A percentile compares a stretch with the other conserved stretches of the same genome.
Conservation (phyloP, 37 sponge, comb jelly and placozoan species). For the Tethya wilhelma region DNA sequence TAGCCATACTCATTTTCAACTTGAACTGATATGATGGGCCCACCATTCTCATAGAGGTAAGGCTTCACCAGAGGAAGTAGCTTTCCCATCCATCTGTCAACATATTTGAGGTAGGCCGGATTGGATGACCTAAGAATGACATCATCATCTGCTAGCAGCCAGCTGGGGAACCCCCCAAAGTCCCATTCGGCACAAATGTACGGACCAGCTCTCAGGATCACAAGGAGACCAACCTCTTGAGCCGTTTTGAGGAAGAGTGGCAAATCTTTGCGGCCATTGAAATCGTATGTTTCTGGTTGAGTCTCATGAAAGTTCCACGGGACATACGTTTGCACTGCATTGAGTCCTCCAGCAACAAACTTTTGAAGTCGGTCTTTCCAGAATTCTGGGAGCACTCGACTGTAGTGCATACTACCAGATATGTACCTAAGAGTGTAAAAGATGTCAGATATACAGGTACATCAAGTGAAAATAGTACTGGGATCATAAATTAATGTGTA, state of each 20-base stretch:
- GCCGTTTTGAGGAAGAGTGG: constrained; percentile 75
- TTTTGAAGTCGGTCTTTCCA: constrained; percentile 89
- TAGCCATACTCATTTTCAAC: constrained; percentile 99
- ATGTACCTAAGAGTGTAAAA: constrained; percentile 63
- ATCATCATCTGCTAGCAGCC: constrained; percentile 80
- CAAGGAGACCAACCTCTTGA: constrained; percentile 79
- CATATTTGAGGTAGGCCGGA: constrained; percentile 69
- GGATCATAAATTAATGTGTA: too few species aligned
- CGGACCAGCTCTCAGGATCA: constrained; percentile 93
- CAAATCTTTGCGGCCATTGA: constrained; percentile 78
- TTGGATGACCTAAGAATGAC: constrained; percentile 70
- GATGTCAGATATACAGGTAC: too few species aligned
- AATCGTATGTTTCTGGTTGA: constrained; percentile 71
- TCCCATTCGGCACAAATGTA: constrained; percentile 99
- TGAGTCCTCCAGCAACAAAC: constrained; percentile 83
- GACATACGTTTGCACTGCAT: constrained; percentile 95
- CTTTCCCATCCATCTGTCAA: constrained; percentile 73
- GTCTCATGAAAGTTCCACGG: constrained; percentile 97
- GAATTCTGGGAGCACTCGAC: constrained; percentile 79
- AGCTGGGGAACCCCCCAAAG: constrained; percentile 92
- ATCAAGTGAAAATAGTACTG: too few species aligned
- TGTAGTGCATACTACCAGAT: constrained; percentile 95
- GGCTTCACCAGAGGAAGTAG: constrained; percentile 73
- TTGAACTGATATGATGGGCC: constrained; percentile 95
- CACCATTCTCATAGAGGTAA: constrained; percentile 86